Evolutionary conservation across 2,888 invertebrate genomes (phyloP), one percentile per base, ranked within the genome.

Genomic region (Troilus luridus): DNA sequence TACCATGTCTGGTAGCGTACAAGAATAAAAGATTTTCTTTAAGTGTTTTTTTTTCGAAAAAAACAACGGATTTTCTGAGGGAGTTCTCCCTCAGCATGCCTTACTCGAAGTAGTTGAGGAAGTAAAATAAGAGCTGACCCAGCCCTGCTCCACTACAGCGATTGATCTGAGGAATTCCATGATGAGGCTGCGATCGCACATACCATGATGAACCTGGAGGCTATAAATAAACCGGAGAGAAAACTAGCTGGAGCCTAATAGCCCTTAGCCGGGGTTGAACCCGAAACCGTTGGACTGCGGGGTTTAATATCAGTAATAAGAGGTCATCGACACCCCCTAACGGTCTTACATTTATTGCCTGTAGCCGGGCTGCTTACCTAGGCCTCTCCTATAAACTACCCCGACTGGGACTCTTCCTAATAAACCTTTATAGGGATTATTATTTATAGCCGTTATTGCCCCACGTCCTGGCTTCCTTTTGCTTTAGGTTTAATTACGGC

Each of bases 241-340:
- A 17, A 77, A 77, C 27, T 77, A 24, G 67, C 67, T 7, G 67
- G 24, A 21, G 24, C 67, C 72, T 77, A 77, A 77, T 77, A 41
- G 41, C 72, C 17, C 0, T 24, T 27, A 27, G 85, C n/a, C 56
- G 85, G 85, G n/a, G 3, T 58, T 56, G 85, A 85, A 85, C 56
- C 72, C 85, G 85, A 85, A 85, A 85, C 85, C 56, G 85, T 58
- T 85, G 56, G 85, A 41, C 54, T n/a, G 85, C 85, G 12, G 56
- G 85, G 85, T 54, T 85, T 85, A 85, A 85, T 85, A 85, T 85
- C 85, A 56, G 85, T 85, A 85, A 85, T 85, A 85, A 58, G 85
- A 58, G 85, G 85, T 8, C 85, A 58, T 85, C n/a, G 85, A 85
- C 81, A 54, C n/a, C 56, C 21, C 56, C 56, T 85, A 85, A 85